Conservation (phyloP, 2,888 invertebrate genomes). For the Pteria penguin region DNA sequence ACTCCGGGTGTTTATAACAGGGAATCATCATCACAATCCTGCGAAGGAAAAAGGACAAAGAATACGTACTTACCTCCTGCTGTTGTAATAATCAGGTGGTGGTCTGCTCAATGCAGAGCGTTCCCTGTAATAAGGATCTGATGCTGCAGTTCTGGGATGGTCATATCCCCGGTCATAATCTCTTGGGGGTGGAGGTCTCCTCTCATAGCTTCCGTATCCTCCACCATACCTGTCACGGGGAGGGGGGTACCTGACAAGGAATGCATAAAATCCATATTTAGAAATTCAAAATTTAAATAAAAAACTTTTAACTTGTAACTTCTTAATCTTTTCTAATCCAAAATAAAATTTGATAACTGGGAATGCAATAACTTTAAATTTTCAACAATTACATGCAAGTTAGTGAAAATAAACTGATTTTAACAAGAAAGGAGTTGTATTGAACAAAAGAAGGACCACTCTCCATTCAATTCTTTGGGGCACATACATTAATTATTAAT, state of each 20-base stretch:
- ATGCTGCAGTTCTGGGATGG: constrained; percentile 53
- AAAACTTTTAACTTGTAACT: too few relatives aligned
- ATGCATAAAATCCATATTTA: too few relatives aligned
- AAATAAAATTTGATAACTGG: too few relatives aligned
- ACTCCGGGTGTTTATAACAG: not conserved
- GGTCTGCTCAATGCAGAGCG: constrained; percentile 52
- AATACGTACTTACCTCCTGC: constrained; percentile 50
- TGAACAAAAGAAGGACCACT: too few relatives aligned
- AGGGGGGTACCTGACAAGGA: constrained; percentile 39
- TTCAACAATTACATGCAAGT: too few relatives aligned
- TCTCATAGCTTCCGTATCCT: constrained; percentile 55
- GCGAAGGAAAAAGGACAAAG: not conserved
- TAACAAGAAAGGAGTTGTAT: too few relatives aligned
- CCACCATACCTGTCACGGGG: constrained; percentile 49
- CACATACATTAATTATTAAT: too few relatives aligned
- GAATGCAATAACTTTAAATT: too few relatives aligned
- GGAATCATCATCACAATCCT: not conserved
- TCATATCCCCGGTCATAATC: constrained; percentile 57
- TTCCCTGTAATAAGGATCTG: constrained; percentile 69
- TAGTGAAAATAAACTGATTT: too few relatives aligned
- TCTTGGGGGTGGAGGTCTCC: constrained; percentile 52
- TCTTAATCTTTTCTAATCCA: too few relatives aligned
- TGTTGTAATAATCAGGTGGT: constrained; percentile 59
- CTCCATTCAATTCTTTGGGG: too few relatives aligned
- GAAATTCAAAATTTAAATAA: too few relatives aligned